Percentiles rank a stretch among this genome's conserved stretches.
Conservation (phyloP, 2,797 vertebrate species). For the Artibeus lituratus region DNA sequence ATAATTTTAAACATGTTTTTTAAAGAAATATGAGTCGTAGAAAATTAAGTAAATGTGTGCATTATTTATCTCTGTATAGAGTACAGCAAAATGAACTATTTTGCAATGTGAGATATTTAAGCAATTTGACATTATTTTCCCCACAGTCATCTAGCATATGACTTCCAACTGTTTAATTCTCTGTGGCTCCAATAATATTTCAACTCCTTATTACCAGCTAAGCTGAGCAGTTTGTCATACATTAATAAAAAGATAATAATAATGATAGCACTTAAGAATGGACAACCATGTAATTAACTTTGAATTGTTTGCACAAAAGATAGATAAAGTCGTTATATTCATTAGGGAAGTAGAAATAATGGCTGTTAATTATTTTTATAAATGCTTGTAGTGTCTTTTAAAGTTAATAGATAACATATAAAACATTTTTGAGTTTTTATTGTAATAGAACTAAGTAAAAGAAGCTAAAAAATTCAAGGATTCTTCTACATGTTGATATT, state of each 20-base stretch:
- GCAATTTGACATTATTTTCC: slow-evolving; percentile 21
- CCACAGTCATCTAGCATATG: slow-evolving; percentile 54
- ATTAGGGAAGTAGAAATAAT: neutral
- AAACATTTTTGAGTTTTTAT: neutral
- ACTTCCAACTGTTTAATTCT: slow-evolving; percentile 64
- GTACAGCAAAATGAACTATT: neutral
- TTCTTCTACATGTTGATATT: neutral
- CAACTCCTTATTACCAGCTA: slow-evolving; percentile 59
- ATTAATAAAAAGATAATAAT: slow-evolving; percentile 73
- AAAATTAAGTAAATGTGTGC: slow-evolving; percentile 21
- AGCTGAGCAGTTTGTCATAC: slow-evolving; percentile 50
- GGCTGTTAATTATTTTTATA: slow-evolving; percentile 22
- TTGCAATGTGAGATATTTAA: neutral
- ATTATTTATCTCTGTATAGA: slow-evolving; percentile 8
- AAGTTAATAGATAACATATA: neutral
- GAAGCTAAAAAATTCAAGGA: neutral
- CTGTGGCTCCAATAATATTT: slow-evolving; percentile 49
- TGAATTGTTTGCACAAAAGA: slow-evolving; percentile 27
- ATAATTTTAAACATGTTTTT: neutral
- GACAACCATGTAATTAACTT: slow-evolving; percentile 56
- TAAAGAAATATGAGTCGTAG: neutral
- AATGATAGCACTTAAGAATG: slow-evolving; percentile 65
- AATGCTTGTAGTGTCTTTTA: neutral
- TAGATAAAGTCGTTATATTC: neutral
- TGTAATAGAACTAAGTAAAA: neutral